Percentiles rank a stretch among this genome's conserved stretches.
phyloP scores from a whole-genome alignment of 2,888 invertebrate genomes.

The Oxyteleia sp. region DNA sequence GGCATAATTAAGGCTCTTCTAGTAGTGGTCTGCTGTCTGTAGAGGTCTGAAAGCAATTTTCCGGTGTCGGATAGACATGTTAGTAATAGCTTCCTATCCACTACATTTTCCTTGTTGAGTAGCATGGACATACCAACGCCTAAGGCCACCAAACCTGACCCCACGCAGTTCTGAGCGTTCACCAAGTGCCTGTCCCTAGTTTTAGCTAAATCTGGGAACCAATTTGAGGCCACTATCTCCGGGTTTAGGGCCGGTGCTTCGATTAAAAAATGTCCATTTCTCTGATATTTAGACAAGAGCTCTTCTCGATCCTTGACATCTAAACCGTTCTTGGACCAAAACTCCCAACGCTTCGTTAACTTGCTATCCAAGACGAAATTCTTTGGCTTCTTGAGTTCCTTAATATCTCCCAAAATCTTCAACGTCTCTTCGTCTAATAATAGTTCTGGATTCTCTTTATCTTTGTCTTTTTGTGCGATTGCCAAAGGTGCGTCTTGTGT shows the following conservation, averaged over 20 bases:
- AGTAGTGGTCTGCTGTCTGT: constrained; percentile 38
- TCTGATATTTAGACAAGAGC: constrained; percentile 2
- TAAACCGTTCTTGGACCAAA: constrained; percentile 27
- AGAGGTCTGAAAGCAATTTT: constrained; percentile 27
- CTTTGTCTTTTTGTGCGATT: no score
- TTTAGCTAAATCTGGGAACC: constrained; percentile 51
- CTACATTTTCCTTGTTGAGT: neutral
- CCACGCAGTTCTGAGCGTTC: constrained; percentile 34
- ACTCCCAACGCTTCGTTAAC: neutral
- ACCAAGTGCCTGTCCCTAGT: constrained; percentile 60
- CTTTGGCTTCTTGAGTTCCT: neutral
- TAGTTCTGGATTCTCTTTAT: no score
- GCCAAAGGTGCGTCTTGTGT: no score
- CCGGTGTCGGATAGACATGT: constrained; percentile 36
- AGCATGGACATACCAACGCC: constrained; percentile 29
- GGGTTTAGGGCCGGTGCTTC: constrained; percentile 39
- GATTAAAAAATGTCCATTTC: neutral
- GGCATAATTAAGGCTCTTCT: constrained; percentile 52
- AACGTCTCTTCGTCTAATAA: no score
- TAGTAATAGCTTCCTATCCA: no score
- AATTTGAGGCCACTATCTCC: constrained; percentile 40
- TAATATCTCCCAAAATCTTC: neutral
- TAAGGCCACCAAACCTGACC: constrained; percentile 45
- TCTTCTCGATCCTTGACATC: constrained; percentile 20
- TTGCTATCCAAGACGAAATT: no score